A percentile compares a stretch with the other conserved stretches of the same genome.
Conservation (phyloP, 2,113 vertebrate species). For the Gadus macrocephalus region DNA sequence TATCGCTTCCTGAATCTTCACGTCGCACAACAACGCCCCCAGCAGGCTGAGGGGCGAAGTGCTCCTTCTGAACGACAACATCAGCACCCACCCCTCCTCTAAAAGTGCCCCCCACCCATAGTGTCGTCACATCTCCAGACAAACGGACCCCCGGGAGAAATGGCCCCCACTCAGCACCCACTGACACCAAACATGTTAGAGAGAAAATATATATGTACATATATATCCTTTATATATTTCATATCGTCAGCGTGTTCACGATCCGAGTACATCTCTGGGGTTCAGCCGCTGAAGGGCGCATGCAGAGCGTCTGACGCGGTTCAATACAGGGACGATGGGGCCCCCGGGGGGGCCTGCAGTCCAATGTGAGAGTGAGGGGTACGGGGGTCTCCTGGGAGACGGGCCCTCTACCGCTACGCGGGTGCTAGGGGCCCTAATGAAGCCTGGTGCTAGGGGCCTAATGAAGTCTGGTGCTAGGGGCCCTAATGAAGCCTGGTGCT, state of each 20-base stretch:
- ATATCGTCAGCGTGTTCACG: constrained; percentile 72
- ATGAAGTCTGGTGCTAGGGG: constrained; percentile 32
- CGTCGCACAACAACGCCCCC: constrained; percentile 38
- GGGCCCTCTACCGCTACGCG: constrained; percentile 45
- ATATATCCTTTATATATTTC: constrained; percentile 71
- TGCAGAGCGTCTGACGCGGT: constrained; percentile 59
- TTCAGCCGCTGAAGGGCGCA: constrained; percentile 62
- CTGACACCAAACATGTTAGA: constrained; percentile 61
- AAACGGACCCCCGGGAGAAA: constrained; percentile 1
- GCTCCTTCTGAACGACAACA: constrained; percentile 44
- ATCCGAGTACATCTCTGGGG: constrained; percentile 55
- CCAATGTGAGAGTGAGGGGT: not conserved
- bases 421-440: constrained; percentile 59
- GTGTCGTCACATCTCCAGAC: not conserved
- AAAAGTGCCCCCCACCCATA: constrained; percentile 23
- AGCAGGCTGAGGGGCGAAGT: constrained; percentile 39
- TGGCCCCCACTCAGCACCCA: constrained; percentile 51
- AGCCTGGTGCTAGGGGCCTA: constrained; percentile 11
- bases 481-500: constrained; percentile 31
- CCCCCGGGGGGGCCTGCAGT: too few relatives aligned
- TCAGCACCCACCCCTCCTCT: constrained; percentile 29
- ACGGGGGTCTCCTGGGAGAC: constrained; percentile 25
- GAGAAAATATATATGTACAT: constrained; percentile 68
- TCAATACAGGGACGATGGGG: constrained; percentile 51
- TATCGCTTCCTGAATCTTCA: constrained; percentile 47